Conservation (phyloP, 2,113 vertebrate species). For the Climacteris rufus region DNA sequence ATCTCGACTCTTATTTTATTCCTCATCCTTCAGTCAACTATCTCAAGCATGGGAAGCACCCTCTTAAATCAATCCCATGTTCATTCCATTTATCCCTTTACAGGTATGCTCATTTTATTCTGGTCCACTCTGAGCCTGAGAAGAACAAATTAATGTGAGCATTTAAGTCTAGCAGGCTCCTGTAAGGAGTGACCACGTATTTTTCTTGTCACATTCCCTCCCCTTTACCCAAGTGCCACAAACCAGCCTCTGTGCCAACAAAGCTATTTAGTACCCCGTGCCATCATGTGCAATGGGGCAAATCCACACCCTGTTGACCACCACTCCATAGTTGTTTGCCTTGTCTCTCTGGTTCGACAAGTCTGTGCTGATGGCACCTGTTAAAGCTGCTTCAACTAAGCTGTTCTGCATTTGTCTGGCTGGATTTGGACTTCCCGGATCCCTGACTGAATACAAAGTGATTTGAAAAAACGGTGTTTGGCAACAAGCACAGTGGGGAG, state of each 20-base stretch:
- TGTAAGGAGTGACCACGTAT: not conserved
- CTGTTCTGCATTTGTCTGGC: conserved; percentile 76
- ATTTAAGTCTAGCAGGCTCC: not conserved
- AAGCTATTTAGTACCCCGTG: not conserved
- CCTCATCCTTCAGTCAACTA: conserved; percentile 14
- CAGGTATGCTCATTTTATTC: not conserved
- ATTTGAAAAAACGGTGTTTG: conserved; percentile 74
- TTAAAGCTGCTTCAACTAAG: conserved; percentile 77
- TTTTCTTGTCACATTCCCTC: not conserved
- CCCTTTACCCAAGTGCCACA: not conserved
- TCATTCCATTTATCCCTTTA: conserved; percentile 1
- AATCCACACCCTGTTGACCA: conserved; percentile 52
- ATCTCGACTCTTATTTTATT: not conserved
- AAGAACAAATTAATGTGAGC: not conserved
- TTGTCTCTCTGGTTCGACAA: conserved; percentile 66
- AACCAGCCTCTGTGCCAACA: not conserved
- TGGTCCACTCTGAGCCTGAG: not conserved
- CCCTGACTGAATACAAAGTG: conserved; percentile 73
- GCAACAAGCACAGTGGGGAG: conserved; percentile 75
- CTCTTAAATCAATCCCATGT: not conserved
- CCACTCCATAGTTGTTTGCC: conserved; percentile 43
- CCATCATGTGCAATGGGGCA: conserved; percentile 7
- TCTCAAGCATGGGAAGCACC: not conserved
- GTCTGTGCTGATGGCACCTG: conserved; percentile 72
- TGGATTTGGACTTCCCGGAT: conserved; percentile 75